A percentile compares a stretch with the other conserved stretches of the same genome.
These are phyloP conservation scores for Elephantulus edwardii DNA, from an alignment of 2,113 vertebrate genomes.

Conservation along the genomic window DNA sequence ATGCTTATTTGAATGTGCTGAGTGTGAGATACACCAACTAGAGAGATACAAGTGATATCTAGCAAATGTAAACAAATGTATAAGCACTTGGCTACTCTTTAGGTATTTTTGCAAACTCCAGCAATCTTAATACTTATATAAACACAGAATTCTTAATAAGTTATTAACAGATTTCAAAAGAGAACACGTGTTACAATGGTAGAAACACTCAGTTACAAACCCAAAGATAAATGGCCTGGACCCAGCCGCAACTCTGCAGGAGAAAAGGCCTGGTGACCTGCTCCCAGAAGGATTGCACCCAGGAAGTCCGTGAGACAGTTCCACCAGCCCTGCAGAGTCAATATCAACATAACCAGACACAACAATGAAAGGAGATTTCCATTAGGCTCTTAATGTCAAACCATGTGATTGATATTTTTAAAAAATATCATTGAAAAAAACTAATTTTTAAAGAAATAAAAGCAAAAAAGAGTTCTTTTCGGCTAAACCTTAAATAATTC, in stretches of 20 bases:
- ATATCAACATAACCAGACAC: background rate
- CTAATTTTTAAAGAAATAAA: background rate
- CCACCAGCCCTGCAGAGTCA: background rate
- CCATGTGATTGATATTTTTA: background rate
- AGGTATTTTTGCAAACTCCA: background rate
- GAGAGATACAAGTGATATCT: background rate
- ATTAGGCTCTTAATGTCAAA: background rate
- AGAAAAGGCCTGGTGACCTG: background rate
- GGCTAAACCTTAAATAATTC: background rate
- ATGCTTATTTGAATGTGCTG: background rate
- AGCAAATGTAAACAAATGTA: no score
- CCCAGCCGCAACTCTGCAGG: background rate
- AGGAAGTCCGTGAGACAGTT: background rate
- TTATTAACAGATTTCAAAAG: background rate
- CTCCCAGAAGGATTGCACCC: background rate
- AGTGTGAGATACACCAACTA: background rate
- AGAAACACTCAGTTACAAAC: background rate
- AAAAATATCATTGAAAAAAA: no score
- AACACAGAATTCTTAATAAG: background rate
- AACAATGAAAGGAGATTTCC: background rate
- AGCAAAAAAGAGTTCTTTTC: no score
- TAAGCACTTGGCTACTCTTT: background rate
- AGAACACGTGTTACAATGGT: background rate
- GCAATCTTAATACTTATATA: background rate
- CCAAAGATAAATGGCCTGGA: background rate